Conservation (phyloP, 2,113 vertebrate genomes). For the Podarcis muralis region DNA sequence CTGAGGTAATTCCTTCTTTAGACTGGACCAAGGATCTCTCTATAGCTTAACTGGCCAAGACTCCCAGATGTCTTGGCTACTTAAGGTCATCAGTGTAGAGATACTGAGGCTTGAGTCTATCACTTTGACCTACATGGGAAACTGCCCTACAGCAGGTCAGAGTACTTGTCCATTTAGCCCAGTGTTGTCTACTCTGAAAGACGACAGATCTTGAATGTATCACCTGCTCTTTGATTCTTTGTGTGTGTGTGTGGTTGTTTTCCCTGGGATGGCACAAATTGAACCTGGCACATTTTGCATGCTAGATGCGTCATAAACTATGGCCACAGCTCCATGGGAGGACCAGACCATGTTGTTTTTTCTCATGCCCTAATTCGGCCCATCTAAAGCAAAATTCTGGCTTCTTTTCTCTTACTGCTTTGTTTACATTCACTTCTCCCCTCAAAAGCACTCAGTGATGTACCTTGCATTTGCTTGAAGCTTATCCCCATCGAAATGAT, state of each 20-base stretch:
- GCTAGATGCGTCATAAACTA: too few relatives aligned
- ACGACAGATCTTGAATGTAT: background rate
- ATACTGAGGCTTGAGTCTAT: background rate
- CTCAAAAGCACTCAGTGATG: background rate
- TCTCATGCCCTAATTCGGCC: too few relatives aligned
- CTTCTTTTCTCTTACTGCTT: background rate
- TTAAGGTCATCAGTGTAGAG: background rate
- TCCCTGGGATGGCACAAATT: too few relatives aligned
- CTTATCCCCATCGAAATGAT: constrained; percentile 4
- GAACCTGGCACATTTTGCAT: too few relatives aligned
- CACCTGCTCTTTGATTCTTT: background rate
- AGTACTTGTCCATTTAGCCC: background rate
- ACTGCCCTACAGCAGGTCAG: background rate
- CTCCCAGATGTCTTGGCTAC: too few relatives aligned
- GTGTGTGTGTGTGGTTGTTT: too few relatives aligned
- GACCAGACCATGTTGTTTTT: background rate
- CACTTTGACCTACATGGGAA: background rate
- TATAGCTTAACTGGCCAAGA: too few relatives aligned
- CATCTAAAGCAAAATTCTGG: background rate
- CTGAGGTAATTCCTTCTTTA: background rate
- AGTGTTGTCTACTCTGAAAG: background rate
- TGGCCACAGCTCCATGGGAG: background rate
- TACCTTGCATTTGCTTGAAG: background rate
- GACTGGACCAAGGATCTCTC: background rate
- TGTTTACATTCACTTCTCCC: background rate